Evolutionary conservation across 2,113 vertebrate genomes (phyloP).

Genomic region (Synodontis membranacea): DNA sequence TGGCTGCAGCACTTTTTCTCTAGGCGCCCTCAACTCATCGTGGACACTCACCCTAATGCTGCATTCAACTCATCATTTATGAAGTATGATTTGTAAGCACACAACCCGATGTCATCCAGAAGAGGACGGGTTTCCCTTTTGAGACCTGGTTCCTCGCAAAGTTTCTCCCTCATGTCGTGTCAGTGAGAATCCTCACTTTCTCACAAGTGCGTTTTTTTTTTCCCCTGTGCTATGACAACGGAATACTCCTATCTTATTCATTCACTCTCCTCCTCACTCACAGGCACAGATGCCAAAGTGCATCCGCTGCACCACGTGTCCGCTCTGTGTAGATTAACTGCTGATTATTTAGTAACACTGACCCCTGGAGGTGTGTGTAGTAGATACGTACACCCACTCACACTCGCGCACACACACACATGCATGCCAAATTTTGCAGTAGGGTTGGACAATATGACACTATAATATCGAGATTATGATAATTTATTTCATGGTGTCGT

Average conservation of each 20-base stretch:
- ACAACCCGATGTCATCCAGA: too few relatives aligned
- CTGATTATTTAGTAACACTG: conserved; percentile 23
- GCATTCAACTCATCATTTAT: too few relatives aligned
- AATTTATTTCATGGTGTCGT: background rate
- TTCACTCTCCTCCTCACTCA: too few relatives aligned
- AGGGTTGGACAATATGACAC: background rate
- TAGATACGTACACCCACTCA: background rate
- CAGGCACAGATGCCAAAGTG: background rate
- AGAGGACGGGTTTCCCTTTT: background rate
- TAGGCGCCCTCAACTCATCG: too few relatives aligned
- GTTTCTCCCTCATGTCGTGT: background rate
- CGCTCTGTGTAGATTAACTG: background rate
- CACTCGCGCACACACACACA: conserved; percentile 18
- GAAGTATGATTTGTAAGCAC: too few relatives aligned
- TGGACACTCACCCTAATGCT: too few relatives aligned
- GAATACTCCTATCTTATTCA: background rate
- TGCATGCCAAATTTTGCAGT: background rate
- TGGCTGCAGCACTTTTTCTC: too few relatives aligned
- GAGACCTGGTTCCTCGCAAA: background rate
- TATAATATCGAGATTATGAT: background rate
- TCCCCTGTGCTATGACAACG: background rate
- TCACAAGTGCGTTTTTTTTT: background rate
- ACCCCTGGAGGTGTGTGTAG: conserved; percentile 21
- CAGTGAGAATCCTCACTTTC: background rate
- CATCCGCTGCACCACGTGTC: background rate